These are phyloP conservation scores for Chaetops frenatus DNA, from an alignment of 2,113 vertebrate species.

Conservation along the genomic window DNA sequence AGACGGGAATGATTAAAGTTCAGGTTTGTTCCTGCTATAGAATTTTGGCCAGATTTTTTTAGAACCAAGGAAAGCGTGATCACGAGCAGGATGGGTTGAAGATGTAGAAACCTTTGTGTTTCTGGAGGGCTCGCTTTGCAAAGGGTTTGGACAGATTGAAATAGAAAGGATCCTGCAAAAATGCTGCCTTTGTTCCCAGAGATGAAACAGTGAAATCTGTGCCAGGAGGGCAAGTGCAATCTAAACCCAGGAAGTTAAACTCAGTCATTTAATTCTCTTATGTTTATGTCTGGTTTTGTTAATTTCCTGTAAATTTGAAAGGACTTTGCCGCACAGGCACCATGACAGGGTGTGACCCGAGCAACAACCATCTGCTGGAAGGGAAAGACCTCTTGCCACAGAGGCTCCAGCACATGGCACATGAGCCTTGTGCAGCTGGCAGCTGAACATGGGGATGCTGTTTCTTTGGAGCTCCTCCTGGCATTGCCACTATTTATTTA, in stretches of 20 bases:
- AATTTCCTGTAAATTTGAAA: slow-evolving; percentile 15
- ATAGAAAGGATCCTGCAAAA: background rate
- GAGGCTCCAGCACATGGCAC: background rate
- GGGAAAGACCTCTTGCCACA: slow-evolving; percentile 24
- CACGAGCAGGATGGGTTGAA: background rate
- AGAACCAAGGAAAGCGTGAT: background rate
- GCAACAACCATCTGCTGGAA: slow-evolving; percentile 28
- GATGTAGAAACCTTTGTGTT: background rate
- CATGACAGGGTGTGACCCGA: background rate
- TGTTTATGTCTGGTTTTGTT: slow-evolving; percentile 47
- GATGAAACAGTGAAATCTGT: background rate
- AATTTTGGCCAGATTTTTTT: background rate
- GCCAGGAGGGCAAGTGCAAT: background rate
- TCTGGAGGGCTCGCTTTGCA: background rate
- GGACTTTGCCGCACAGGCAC: background rate
- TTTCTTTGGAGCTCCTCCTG: background rate
- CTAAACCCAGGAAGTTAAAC: slow-evolving; percentile 13
- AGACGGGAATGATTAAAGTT: background rate
- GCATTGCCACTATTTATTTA: background rate
- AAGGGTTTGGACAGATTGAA: background rate
- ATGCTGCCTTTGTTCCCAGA: background rate
- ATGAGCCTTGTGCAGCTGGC: background rate
- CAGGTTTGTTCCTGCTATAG: background rate
- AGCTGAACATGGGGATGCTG: background rate
- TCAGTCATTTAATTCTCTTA: slow-evolving; percentile 26